A percentile compares a stretch with the other conserved stretches of the same genome.
Conservation (phyloP, 2,797 vertebrate genomes). For the Ceyx erithaca region DNA sequence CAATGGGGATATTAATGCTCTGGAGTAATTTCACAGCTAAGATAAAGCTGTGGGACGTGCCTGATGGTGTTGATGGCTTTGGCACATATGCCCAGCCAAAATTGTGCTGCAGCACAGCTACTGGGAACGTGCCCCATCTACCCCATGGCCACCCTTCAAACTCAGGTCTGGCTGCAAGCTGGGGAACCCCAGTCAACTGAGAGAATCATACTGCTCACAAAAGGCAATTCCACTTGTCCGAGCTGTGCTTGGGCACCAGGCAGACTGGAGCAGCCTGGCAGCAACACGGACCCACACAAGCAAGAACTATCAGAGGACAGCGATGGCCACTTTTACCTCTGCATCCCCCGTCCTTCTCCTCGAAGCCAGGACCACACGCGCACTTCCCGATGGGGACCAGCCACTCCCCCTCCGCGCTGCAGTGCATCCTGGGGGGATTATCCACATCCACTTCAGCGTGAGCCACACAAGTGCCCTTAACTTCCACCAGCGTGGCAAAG, state of each 20-base stretch:
- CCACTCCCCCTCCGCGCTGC: constrained; percentile 96
- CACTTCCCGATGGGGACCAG: constrained; percentile 94
- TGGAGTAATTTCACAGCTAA: neutral
- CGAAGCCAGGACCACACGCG: constrained; percentile 91
- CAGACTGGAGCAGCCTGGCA: neutral
- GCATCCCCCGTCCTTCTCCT: constrained; percentile 92
- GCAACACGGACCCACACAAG: neutral
- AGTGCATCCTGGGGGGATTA: constrained; percentile 94
- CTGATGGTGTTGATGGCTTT: neutral
- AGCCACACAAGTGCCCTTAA: constrained; percentile 89
- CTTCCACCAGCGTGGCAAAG: constrained; percentile 93
- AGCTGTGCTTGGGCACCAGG: neutral
- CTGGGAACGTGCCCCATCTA: fast-evolving
- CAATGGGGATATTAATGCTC: neutral
- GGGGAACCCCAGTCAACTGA: neutral
- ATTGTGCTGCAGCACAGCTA: fast-evolving
- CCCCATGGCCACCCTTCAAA: neutral
- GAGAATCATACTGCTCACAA: neutral
- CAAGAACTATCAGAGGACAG: neutral
- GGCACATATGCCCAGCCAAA: neutral
- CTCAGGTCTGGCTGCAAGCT: neutral
- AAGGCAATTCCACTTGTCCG: neutral
- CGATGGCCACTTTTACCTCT: constrained; percentile 82
- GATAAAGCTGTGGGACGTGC: neutral
- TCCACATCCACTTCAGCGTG: constrained; percentile 90